Percentiles rank a stretch among this genome's conserved stretches.
phyloP scores from a whole-genome alignment of 1,140 invertebrate genomes.

The Rhagoletis zephyria region DNA sequence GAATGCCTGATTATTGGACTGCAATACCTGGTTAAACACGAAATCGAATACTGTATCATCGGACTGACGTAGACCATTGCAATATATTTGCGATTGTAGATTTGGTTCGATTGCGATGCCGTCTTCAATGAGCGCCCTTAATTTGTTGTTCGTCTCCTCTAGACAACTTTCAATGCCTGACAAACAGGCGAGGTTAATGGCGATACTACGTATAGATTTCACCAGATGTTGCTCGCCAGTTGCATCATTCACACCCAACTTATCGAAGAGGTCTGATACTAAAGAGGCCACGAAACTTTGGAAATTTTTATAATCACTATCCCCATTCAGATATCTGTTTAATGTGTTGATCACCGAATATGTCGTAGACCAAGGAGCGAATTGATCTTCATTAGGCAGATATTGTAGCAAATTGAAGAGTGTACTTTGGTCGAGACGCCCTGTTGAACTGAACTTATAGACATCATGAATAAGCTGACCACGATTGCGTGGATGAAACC shows the following conservation, averaged over 20 bases:
- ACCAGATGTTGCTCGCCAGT: slow-evolving; percentile 70
- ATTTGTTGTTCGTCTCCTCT: slow-evolving; percentile 69
- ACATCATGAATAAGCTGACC: slow-evolving; percentile 86
- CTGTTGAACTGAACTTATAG: slow-evolving; percentile 79
- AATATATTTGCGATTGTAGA: slow-evolving; percentile 76
- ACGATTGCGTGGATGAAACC: slow-evolving; percentile 81
- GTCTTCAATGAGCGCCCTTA: slow-evolving; percentile 69
- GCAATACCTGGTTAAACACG: slow-evolving; percentile 77
- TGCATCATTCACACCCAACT: slow-evolving; percentile 70
- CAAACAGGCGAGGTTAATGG: slow-evolving; percentile 75
- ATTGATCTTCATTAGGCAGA: slow-evolving; percentile 76
- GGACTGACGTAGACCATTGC: slow-evolving; percentile 79
- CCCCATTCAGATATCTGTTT: slow-evolving; percentile 65
- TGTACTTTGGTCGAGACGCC: slow-evolving; percentile 73
- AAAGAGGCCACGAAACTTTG: slow-evolving; percentile 64
- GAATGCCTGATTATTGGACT: slow-evolving; percentile 76
- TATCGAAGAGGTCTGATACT: slow-evolving; percentile 68
- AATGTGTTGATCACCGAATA: slow-evolving; percentile 68
- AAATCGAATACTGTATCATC: slow-evolving; percentile 78
- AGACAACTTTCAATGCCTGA: slow-evolving; percentile 74
- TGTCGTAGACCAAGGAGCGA: slow-evolving; percentile 78
- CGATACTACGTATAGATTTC: slow-evolving; percentile 69
- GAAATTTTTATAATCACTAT: slow-evolving; percentile 62
- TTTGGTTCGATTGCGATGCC: slow-evolving; percentile 69
- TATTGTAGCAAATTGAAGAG: slow-evolving; percentile 76